Percentiles rank a stretch among this genome's conserved stretches.
These are phyloP conservation scores for Drosophila atroscutellata DNA, from an alignment of 2,888 invertebrate genomes.

Conservation along the genomic window DNA sequence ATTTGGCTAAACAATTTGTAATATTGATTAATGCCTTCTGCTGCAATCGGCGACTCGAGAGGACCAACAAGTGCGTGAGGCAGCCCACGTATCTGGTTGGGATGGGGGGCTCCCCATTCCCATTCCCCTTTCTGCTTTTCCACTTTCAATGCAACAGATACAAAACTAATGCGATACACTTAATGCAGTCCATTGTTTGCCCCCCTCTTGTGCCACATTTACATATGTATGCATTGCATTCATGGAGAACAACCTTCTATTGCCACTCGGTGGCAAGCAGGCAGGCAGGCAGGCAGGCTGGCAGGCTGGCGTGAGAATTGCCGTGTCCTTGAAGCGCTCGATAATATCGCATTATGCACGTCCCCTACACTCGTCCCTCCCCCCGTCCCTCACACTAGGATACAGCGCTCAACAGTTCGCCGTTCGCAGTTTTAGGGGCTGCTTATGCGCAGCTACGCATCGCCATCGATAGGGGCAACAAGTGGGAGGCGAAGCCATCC, in stretches of 20 bases:
- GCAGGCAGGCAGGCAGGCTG: conserved; percentile 2
- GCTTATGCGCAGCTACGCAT: conserved; percentile 61
- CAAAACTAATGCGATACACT: conserved; percentile 43
- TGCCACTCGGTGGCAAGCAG: conserved; percentile 7
- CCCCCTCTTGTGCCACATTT: conserved; percentile 43
- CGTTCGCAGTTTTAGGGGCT: conserved; percentile 32
- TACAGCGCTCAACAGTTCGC: conserved; percentile 4
- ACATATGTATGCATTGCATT: conserved; percentile 45
- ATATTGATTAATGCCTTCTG: conserved; percentile 68
- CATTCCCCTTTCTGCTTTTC: neutral
- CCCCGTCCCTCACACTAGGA: conserved; percentile 10
- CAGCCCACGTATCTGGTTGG: conserved; percentile 15
- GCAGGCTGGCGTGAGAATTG: conserved; percentile 58
- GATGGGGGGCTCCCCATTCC: neutral
- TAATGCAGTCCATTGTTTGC: conserved; percentile 46
- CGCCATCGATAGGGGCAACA: conserved; percentile 44
- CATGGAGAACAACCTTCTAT: conserved; percentile 4
- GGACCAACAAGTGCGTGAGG: conserved; percentile 69
- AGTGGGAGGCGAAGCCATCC: conserved; percentile 30
- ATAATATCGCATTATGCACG: conserved; percentile 63
- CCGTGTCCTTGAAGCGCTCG: conserved; percentile 68
- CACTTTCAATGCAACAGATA: conserved; percentile 51
- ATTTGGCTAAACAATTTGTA: conserved; percentile 70
- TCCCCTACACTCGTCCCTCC: conserved; percentile 19
- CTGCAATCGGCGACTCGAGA: conserved; percentile 23